phyloP scores from a whole-genome alignment of 2,888 invertebrate genomes.

The Anorthoa munda region DNA sequence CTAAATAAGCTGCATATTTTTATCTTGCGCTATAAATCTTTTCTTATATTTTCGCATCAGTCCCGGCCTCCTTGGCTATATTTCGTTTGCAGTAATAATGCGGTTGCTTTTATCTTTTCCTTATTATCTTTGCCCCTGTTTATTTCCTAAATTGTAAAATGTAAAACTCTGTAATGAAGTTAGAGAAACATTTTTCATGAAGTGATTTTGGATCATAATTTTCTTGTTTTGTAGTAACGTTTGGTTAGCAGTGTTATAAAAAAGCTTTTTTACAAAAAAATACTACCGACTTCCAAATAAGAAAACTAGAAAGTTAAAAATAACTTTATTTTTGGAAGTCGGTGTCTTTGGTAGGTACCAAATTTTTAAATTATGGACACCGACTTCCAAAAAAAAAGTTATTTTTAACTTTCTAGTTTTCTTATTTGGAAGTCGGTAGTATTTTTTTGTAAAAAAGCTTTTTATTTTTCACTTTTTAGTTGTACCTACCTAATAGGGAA shows the following conservation, averaged over 20 bases:
- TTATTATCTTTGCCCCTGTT: constrained; percentile 68
- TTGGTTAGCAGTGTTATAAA: constrained; percentile 13
- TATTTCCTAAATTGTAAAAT: constrained; percentile 66
- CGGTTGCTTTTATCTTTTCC: constrained; percentile 69
- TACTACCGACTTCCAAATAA: too few species aligned
- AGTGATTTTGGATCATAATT: constrained; percentile 37
- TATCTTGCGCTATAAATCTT: constrained; percentile 62
- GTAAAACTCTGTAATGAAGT: constrained; percentile 55
- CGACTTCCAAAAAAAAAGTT: too few species aligned
- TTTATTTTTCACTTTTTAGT: too few species aligned
- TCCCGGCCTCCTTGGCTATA: constrained; percentile 57
- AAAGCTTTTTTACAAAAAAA: too few species aligned
- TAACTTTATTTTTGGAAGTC: too few species aligned
- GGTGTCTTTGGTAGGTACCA: too few species aligned
- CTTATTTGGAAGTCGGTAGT: too few species aligned
- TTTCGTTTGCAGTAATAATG: constrained; percentile 66
- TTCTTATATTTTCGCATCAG: constrained; percentile 53
- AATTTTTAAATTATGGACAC: too few species aligned
- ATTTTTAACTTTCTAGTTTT: too few species aligned
- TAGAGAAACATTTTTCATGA: constrained; percentile 36
- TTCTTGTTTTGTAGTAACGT: constrained; percentile 30
- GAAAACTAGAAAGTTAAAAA: too few species aligned
- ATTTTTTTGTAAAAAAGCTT: too few species aligned
- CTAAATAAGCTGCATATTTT: constrained; percentile 58
- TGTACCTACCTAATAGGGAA: too few species aligned